Conservation (phyloP, 2,888 invertebrate genomes). For the Nemurella pictetii region DNA sequence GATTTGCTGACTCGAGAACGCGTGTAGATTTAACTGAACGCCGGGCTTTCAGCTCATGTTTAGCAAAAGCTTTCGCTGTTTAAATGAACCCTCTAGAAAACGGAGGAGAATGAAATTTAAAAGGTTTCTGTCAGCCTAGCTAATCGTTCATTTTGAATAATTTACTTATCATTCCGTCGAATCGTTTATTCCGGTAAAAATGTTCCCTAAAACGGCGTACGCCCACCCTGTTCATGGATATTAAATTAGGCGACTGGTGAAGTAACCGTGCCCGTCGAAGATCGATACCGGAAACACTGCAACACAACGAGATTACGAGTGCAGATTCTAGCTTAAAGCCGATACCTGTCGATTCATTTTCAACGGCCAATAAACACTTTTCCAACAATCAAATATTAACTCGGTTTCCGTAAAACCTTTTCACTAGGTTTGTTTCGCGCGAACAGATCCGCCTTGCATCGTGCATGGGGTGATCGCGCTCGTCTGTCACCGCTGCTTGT, state of each 20-base stretch:
- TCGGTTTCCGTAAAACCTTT: not conserved
- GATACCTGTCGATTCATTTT: conserved; percentile 9
- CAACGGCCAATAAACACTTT: not conserved
- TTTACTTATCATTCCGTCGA: conserved; percentile 2
- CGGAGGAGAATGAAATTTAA: not conserved
- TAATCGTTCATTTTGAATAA: conserved; percentile 16
- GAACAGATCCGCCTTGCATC: not conserved
- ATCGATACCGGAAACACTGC: not conserved
- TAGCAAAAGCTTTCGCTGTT: not conserved
- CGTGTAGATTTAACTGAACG: not conserved
- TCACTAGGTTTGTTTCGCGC: not conserved
- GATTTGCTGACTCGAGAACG: not conserved
- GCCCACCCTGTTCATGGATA: not conserved
- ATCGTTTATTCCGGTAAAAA: conserved; percentile 6
- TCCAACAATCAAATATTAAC: not conserved
- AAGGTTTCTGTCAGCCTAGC: not conserved
- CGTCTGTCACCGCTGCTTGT: conserved; percentile 2
- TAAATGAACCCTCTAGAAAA: not conserved
- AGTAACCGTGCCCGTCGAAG: not conserved
- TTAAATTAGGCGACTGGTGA: not conserved
- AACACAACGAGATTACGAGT: not conserved
- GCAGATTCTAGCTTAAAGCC: not conserved
- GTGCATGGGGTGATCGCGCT: not conserved
- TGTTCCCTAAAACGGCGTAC: conserved; percentile 1
- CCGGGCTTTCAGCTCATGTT: not conserved